Percentiles rank a stretch among this genome's conserved stretches.
These are phyloP conservation scores for Hippocampus mohnikei DNA, from an alignment of 2,113 vertebrate species.

Conservation along the genomic window DNA sequence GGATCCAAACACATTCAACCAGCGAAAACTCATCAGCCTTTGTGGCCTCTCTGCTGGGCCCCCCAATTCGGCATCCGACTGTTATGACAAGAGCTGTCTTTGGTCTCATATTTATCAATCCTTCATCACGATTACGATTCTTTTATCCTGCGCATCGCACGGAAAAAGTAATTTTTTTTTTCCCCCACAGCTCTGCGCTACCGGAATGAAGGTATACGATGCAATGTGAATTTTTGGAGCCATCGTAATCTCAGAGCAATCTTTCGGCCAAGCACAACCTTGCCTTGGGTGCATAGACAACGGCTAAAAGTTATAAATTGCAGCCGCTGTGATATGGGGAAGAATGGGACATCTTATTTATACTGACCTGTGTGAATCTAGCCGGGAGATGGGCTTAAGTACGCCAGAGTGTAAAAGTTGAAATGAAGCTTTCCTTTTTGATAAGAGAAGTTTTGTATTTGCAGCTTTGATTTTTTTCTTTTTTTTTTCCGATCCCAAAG, in stretches of 20 bases:
- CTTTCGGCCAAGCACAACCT: slow-evolving; percentile 29
- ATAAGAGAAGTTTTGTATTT: slow-evolving; percentile 6
- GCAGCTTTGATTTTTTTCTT: slow-evolving; percentile 7
- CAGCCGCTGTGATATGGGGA: slow-evolving; percentile 12
- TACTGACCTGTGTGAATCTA: slow-evolving; percentile 32
- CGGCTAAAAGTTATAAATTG: slow-evolving; percentile 26
- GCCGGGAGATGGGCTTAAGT: slow-evolving; percentile 11
- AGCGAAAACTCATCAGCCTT: slow-evolving; percentile 43
- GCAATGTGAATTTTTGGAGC: slow-evolving; percentile 22
- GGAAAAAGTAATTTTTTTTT: slow-evolving; percentile 15
- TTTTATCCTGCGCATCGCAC: slow-evolving; percentile 17
- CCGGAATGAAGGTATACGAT: neutral
- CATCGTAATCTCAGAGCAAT: slow-evolving; percentile 51
- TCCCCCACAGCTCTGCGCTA: slow-evolving; percentile 5
- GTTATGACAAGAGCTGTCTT: slow-evolving; percentile 56
- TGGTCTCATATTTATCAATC: slow-evolving; percentile 50
- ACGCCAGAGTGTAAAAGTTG: slow-evolving; percentile 18
- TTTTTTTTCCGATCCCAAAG: neutral
- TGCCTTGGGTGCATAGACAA: slow-evolving; percentile 30
- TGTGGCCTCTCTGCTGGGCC: slow-evolving; percentile 25
- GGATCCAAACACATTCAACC: slow-evolving; percentile 22
- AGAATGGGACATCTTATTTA: slow-evolving; percentile 38
- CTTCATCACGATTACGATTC: slow-evolving; percentile 53
- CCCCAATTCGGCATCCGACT: slow-evolving; percentile 32
- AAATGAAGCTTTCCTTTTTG: slow-evolving; percentile 11